phyloP scores from a whole-genome alignment of 30 jellyfish, hydroid and myxozoan species.

The Chrysaora quinquecirrha region DNA sequence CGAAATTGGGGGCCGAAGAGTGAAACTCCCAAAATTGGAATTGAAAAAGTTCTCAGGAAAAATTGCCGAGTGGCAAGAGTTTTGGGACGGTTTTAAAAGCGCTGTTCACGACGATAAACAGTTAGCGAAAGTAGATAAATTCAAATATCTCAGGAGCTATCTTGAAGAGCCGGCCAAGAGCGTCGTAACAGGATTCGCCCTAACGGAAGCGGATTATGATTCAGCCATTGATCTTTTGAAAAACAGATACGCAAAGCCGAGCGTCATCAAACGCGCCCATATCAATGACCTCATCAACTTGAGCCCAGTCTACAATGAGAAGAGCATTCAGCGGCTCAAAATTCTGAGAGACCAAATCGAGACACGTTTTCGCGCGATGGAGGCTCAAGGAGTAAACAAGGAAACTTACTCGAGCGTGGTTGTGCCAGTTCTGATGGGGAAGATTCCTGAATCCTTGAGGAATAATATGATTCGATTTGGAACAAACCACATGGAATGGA shows the following conservation, averaged over 20 bases:
- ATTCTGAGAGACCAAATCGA: constrained; percentile 25
- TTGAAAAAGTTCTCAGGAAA: constrained; percentile 8
- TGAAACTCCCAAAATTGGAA: constrained; percentile 27
- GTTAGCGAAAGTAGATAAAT: constrained; percentile 23
- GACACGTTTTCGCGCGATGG: constrained; percentile 39
- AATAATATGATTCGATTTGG: constrained; percentile 40
- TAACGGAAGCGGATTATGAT: constrained; percentile 1
- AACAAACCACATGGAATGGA: constrained; percentile 52
- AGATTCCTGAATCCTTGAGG: too few species aligned
- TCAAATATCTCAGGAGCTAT: constrained; percentile 12
- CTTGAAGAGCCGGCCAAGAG: constrained; percentile 25
- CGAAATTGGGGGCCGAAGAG: constrained; percentile 11
- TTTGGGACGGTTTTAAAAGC: constrained; percentile 36
- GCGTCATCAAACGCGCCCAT: constrained; percentile 22
- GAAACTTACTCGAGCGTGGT: too few species aligned
- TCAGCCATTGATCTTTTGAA: not conserved
- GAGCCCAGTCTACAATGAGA: constrained; percentile 27
- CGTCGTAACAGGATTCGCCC: constrained; percentile 23
- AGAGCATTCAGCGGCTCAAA: not conserved
- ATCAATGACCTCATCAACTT: not conserved
- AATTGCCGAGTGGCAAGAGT: constrained; percentile 44
- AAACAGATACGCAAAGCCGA: constrained; percentile 3
- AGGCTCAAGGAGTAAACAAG: constrained; percentile 21
- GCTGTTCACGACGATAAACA: constrained; percentile 20
- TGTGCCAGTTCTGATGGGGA: too few species aligned